Percentiles rank a stretch among this genome's conserved stretches.
phyloP scores from a whole-genome alignment of 2,113 vertebrate species.

The Philantomba maxwellii region DNA sequence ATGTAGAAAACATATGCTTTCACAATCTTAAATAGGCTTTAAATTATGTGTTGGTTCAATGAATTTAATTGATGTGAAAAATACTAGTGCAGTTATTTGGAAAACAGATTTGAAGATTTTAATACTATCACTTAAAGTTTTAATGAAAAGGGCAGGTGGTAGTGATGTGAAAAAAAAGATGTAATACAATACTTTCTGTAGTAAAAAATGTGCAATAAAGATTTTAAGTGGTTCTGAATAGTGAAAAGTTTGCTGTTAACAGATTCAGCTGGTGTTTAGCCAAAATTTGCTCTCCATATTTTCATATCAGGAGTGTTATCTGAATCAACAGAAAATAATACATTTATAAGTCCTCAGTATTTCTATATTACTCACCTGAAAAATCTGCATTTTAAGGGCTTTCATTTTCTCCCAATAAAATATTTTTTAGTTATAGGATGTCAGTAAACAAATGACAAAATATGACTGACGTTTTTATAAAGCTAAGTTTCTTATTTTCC shows the following conservation, averaged over 20 bases:
- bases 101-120: constrained; percentile 6
- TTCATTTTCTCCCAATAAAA: constrained; percentile 39
- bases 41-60: not conserved
- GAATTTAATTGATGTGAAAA: not conserved
- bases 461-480: not conserved
- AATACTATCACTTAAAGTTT: not conserved
- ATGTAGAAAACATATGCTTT: not conserved
- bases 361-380: not conserved
- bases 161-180: not conserved
- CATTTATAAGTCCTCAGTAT: not conserved
- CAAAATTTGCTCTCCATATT: not conserved
- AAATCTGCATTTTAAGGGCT: not conserved
- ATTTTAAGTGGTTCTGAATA: not conserved
- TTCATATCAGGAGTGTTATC: not conserved
- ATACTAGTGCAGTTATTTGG: not conserved
- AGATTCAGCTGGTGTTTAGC: not conserved
- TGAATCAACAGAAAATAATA: not conserved
- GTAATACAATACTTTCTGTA: not conserved
- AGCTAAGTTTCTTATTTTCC: constrained; percentile 15
- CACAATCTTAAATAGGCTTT: not conserved
- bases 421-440: constrained; percentile 13
- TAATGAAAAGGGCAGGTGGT: not conserved
- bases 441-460: constrained; percentile 11
- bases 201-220: not conserved
- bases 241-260: not conserved